Percentiles rank a stretch among this genome's conserved stretches.
Evolutionary conservation across 2,888 invertebrate species (phyloP).

Genomic region (Orchesellides sinensis): DNA sequence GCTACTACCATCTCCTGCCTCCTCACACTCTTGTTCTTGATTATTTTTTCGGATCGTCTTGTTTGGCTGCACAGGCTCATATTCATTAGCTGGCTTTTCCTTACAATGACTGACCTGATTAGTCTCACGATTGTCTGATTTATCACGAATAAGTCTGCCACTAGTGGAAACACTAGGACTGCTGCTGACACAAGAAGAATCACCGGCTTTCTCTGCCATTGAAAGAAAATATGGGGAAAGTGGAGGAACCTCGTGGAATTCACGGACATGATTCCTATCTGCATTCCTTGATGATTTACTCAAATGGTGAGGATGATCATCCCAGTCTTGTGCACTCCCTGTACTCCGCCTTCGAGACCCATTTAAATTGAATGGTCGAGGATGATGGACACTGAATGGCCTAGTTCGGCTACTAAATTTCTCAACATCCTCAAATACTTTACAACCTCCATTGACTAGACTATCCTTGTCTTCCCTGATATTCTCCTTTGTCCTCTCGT

Average conservation of each 20-base stretch:
- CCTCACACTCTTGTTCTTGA: conserved; percentile 16
- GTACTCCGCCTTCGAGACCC: neutral
- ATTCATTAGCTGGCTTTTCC: conserved; percentile 45
- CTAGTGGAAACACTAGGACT: neutral
- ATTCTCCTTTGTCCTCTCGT: neutral
- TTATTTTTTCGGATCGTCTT: neutral
- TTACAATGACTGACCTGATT: conserved; percentile 42
- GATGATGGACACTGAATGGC: neutral
- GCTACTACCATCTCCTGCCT: neutral
- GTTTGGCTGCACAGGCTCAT: neutral
- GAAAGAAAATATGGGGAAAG: conserved; percentile 32
- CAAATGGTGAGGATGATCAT: neutral
- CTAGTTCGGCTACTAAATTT: neutral
- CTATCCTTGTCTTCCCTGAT: neutral
- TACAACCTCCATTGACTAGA: neutral
- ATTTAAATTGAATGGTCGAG: neutral
- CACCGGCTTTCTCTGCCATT: neutral
- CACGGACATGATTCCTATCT: conserved; percentile 43
- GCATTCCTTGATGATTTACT: neutral
- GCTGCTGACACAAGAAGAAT: neutral
- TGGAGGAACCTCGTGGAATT: neutral
- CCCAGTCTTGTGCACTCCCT: neutral
- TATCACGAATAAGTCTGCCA: conserved; percentile 37
- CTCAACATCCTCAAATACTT: neutral
- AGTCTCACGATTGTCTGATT: conserved; percentile 57